Evolutionary conservation across 2,888 invertebrate genomes (phyloP).

Genomic region (Rhaphigaster nebulosa): DNA sequence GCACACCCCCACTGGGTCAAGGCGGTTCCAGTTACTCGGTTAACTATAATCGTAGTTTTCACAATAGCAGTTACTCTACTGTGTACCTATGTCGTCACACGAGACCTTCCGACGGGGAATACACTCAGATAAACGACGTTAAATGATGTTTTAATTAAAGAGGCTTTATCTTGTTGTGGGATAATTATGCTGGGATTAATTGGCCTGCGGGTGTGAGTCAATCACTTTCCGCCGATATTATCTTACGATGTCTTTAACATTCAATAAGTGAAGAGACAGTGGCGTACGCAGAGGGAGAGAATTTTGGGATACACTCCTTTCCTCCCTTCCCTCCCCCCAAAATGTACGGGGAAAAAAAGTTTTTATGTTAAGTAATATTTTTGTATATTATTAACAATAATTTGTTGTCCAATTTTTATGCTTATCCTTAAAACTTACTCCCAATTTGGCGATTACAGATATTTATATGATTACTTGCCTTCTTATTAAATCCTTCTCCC

Average conservation of each 20-base stretch:
- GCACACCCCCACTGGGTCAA: constrained; percentile 38
- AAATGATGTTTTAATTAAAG: neutral
- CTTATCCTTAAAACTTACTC: too few species aligned
- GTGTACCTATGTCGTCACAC: neutral
- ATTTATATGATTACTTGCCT: too few species aligned
- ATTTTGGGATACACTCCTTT: too few species aligned
- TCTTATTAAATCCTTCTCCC: too few species aligned
- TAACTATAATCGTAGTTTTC: constrained; percentile 27
- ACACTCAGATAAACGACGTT: neutral
- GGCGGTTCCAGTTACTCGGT: constrained; percentile 28
- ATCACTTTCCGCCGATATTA: neutral
- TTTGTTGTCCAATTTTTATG: too few species aligned
- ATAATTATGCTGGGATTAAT: neutral
- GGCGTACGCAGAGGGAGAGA: too few species aligned
- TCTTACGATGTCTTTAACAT: neutral
- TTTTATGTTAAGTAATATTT: too few species aligned
- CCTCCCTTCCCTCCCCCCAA: too few species aligned
- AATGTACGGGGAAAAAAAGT: too few species aligned
- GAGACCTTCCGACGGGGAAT: constrained; percentile 6
- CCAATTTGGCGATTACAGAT: too few species aligned
- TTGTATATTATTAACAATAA: too few species aligned
- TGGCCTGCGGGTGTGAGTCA: neutral
- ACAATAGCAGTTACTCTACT: constrained; percentile 36
- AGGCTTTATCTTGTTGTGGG: neutral
- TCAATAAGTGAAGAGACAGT: too few species aligned